Evolutionary conservation across 2,797 vertebrate species (phyloP), one percentile per base, ranked within the genome.

Genomic region (Heliangelus exortis): DNA sequence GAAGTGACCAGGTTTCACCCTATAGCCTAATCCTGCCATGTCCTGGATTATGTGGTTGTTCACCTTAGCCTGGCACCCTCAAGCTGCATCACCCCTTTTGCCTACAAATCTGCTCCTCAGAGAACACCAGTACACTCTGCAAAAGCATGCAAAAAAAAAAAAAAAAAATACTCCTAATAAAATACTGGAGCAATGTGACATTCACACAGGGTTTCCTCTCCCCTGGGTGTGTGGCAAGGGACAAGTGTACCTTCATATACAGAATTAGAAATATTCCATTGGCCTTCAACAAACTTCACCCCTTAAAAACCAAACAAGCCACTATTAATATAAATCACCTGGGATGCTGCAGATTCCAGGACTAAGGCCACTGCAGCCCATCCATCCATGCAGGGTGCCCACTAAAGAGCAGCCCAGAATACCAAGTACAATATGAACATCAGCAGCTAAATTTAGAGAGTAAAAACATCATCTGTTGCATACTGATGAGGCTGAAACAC

Each of bases 371-470:
- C 2, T 15, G 15, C 12, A 4, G n/a, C 47, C 54, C 51, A 67
- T 54, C 33, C 54, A 12, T 41, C 66, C 9, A 25, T 28, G 51
- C 17, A 89, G 74, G 79, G 73, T 69, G 76, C 59, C 89, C 92
- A 72, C 75, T 80, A 33, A 87, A 87, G 58, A 72, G 48, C 59
- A 76, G 54, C 16, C 74, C 57, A 74, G 69, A 94, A 92, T 81
- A 90, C 9, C 48, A 88, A 86, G 53, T 6, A 83, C 45, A 12
- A 15, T n/a, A 62, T 36, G 55, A 92, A 93, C 90, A 92, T 62
- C 90, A 93, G 79, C 54, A 86, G 83, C 93, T 95, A 95, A 90
- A 90, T 93, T 92, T 93, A 95, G 91, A 87, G 18, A 94, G 43
- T 39, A 89, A 91, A 87, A 92, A 41, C 84, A 91, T 71, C 58